These are phyloP conservation scores for Carpatolechia fugitivella DNA, from an alignment of 2,888 invertebrate species.

Conservation along the genomic window DNA sequence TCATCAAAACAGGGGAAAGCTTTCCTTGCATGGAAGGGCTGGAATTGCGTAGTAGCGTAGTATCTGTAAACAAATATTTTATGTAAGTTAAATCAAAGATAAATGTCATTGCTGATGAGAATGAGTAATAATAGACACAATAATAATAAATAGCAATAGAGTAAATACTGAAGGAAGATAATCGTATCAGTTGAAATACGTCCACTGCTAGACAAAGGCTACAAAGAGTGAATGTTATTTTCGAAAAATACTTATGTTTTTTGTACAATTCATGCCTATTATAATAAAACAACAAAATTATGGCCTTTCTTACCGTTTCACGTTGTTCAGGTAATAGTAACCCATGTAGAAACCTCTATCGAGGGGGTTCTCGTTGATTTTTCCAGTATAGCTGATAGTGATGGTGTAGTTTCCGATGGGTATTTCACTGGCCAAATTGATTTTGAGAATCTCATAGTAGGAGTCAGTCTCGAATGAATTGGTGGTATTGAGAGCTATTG, in stretches of 20 bases:
- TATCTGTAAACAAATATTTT: conserved; percentile 53
- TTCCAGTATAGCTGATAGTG: conserved; percentile 46
- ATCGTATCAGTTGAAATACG: too few species aligned
- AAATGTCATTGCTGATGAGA: too few species aligned
- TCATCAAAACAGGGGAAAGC: conserved; percentile 95
- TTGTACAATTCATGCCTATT: too few species aligned
- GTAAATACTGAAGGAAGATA: too few species aligned
- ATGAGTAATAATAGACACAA: too few species aligned
- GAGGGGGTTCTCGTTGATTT: conserved; percentile 57
- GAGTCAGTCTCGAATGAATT: conserved; percentile 47
- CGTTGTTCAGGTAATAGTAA: conserved; percentile 50
- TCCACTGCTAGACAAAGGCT: too few species aligned
- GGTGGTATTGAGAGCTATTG: conserved; percentile 42
- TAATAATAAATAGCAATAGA: too few species aligned
- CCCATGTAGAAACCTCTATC: conserved; percentile 71
- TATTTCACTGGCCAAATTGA: conserved; percentile 49
- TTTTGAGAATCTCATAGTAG: conserved; percentile 54
- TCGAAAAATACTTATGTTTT: too few species aligned
- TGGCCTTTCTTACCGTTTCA: conserved; percentile 39
- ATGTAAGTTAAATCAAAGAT: too few species aligned
- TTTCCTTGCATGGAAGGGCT: conserved; percentile 86
- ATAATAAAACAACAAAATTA: too few species aligned
- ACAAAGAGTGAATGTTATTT: too few species aligned
- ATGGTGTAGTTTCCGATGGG: conserved; percentile 51
- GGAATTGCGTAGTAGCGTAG: conserved; percentile 86